phyloP scores from a whole-genome alignment of 2,113 vertebrate species.

The Okapia johnstoni region DNA sequence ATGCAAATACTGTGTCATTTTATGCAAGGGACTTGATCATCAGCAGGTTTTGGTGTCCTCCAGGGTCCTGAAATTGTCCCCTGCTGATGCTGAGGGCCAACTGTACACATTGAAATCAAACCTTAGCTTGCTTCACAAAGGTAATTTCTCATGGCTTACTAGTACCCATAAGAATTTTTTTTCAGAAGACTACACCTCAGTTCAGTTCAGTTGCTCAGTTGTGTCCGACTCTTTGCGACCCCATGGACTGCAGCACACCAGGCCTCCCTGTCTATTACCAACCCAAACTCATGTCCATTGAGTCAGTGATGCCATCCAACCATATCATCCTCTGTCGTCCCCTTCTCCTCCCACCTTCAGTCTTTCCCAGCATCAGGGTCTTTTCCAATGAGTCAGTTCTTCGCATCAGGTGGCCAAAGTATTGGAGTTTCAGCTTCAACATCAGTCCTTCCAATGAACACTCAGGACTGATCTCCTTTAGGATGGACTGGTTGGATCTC shows the following conservation, averaged over 20 bases:
- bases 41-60: background rate
- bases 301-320: background rate
- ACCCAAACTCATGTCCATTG: background rate
- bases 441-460: background rate
- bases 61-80: background rate
- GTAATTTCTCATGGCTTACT: background rate
- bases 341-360: background rate
- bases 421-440: background rate
- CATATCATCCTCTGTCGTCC: background rate
- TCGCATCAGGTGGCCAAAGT: background rate
- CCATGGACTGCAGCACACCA: background rate
- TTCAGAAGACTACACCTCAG: background rate
- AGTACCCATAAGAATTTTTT: conserved; percentile 3
- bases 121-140: conserved; percentile 13
- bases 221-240: background rate
- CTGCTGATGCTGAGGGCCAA: background rate
- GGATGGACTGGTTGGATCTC: background rate
- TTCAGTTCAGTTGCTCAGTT: background rate
- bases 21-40: background rate
- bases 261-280: background rate
- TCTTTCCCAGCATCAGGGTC: background rate
- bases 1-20: background rate
- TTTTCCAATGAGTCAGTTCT: background rate
- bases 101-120: background rate
- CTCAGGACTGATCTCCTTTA: background rate